Evolutionary conservation across 2,797 vertebrate species (phyloP).

Genomic region (Graptemys geographica): DNA sequence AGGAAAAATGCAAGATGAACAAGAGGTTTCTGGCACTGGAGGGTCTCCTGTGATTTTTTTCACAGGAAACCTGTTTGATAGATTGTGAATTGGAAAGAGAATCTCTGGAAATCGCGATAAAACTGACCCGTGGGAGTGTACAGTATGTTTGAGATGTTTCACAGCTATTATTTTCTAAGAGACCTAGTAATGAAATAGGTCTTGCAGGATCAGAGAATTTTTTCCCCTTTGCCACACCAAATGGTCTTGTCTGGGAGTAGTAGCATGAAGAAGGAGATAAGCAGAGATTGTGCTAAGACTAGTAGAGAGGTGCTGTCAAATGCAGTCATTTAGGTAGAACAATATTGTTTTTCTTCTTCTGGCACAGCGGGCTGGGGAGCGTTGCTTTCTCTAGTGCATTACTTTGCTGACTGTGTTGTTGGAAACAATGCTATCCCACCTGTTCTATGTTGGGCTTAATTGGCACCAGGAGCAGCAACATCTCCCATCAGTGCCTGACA

Average conservation of each 20-base stretch:
- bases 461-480: neutral
- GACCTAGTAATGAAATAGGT: neutral
- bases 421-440: neutral
- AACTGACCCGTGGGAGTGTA: neutral
- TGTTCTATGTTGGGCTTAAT: neutral
- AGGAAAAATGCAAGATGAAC: neutral
- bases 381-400: neutral
- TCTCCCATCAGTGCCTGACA: neutral
- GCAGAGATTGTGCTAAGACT: neutral
- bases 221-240: neutral
- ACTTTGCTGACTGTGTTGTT: neutral
- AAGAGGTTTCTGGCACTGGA: neutral
- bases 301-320: rapidly evolving
- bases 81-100: neutral
- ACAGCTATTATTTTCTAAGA: neutral
- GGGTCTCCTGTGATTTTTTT: neutral
- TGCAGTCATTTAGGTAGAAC: neutral
- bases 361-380: neutral
- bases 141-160: neutral
- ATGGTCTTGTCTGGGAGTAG: neutral
- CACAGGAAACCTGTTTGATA: neutral
- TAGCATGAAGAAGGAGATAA: neutral
- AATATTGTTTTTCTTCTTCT: neutral
- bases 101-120: neutral
- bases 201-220: neutral